Evolutionary conservation across 2,797 vertebrate genomes (phyloP).

Genomic region (Lagocephalus sceleratus): DNA sequence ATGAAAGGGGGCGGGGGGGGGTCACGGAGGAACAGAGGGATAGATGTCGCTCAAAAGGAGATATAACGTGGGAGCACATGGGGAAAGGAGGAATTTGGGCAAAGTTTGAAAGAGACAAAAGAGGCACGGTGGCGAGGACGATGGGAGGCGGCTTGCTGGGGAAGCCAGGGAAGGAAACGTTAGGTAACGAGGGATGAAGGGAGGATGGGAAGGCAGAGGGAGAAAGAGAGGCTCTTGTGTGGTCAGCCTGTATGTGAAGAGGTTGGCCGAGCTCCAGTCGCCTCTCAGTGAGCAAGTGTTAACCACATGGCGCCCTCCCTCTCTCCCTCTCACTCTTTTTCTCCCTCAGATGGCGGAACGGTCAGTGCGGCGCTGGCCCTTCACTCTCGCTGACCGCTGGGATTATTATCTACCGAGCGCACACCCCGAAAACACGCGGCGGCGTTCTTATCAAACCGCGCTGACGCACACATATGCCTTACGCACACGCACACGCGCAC

Average conservation of each 20-base stretch:
- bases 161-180: conserved; percentile 64
- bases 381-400: conserved; percentile 72
- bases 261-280: conserved; percentile 75
- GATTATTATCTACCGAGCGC: conserved; percentile 73
- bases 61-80: conserved; percentile 47
- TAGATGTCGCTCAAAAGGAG: conserved; percentile 46
- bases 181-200: conserved; percentile 69
- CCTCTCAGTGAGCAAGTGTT: conserved; percentile 76
- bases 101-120: conserved; percentile 40
- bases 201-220: conserved; percentile 66
- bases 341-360: conserved; percentile 58
- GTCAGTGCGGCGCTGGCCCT: conserved; percentile 66
- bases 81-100: conserved; percentile 38
- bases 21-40: conserved; percentile 24
- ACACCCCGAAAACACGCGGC: conserved; percentile 68
- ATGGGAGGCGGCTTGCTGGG: conserved; percentile 41
- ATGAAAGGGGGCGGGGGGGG: conserved; percentile 18
- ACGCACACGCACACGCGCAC: conserved; percentile 12
- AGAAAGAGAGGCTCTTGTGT: conserved; percentile 76
- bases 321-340: conserved; percentile 41
- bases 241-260: conserved; percentile 76
- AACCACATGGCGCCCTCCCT: conserved; percentile 73
- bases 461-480: conserved; percentile 37
- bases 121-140: conserved; percentile 36
- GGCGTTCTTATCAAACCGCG: conserved; percentile 62